Base-by-base conservation (phyloP, 2,797 vertebrate genomes). In the Crypturellus tataupa region DNA sequence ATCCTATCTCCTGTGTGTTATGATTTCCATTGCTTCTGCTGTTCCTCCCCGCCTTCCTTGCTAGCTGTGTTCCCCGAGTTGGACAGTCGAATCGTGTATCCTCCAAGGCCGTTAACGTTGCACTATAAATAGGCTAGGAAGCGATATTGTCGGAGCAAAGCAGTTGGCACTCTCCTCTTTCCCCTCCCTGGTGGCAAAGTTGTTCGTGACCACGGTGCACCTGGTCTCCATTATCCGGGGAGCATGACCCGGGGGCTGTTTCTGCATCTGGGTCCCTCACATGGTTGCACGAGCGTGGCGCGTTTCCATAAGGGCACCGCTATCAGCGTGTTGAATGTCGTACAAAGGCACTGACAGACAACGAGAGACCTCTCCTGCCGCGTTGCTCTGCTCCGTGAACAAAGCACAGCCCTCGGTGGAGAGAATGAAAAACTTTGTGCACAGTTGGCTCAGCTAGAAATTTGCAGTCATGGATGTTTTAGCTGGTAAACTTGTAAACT, bases 41-140 rank as follows among this genome's bases (percentile, higher is more conserved):
- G 12, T 79, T 89, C n/a, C 17, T 79, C 15, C 17, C 6, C 3
- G 37, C 20, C 49, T 85, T 80, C 55, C 14, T 47, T 81, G 71
- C 76, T 83, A 69, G 64, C 51, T 85, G 59, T 60, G 72, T 71
- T 91, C 56, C 33, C n/a, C 67, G 62, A n/a, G 65, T 18, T 85
- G 76, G 59, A 63, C 65, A 83, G 59, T 37, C 47, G 72, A 80
- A 67, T 79, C 33, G 23, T 12, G 18, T 81, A 73, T 60, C 83
- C 72, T 94, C 33, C 46, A 75, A 65, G 77, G 47, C 78, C 81
- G 75, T 82, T 94, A 67, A 76, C 78, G 77, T 6, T 12, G 15
- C 44, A 69, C 76, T 85, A 62, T 73, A 90, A 85, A 93, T 72
- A 93, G 73, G 8, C 59, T 88, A 42, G 79, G 84, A 87, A 95